Evolutionary conservation across 92 coral and sea anemone genomes (phyloP).

Genomic region (Phenganax marumi): DNA sequence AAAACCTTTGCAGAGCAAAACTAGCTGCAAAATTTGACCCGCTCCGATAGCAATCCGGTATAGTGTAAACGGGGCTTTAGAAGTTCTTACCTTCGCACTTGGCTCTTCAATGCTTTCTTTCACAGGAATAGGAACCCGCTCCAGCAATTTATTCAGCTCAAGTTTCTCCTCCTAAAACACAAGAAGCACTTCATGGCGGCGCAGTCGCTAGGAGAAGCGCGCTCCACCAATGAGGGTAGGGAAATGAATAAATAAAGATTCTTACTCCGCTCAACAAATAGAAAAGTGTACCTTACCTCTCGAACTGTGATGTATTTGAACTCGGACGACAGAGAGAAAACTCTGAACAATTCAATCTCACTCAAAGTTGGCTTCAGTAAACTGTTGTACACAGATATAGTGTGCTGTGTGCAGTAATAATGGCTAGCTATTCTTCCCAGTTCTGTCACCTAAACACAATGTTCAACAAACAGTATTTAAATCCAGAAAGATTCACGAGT

Average conservation of each 20-base stretch:
- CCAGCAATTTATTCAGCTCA: slow-evolving; percentile 81
- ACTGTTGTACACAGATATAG: slow-evolving; percentile 85
- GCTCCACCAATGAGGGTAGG: too few species aligned
- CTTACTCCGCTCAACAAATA: not conserved
- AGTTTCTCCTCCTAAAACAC: slow-evolving; percentile 80
- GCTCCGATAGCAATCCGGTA: too few species aligned
- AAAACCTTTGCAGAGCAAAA: too few species aligned
- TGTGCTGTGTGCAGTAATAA: slow-evolving; percentile 89
- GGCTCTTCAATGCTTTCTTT: slow-evolving; percentile 99
- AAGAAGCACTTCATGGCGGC: not conserved
- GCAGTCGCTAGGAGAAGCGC: not conserved
- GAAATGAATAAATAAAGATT: too few species aligned
- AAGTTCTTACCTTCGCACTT: slow-evolving; percentile 79
- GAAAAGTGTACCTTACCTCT: slow-evolving; percentile 58
- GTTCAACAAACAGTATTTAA: not conserved
- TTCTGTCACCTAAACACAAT: slow-evolving; percentile 74
- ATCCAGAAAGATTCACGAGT: not conserved
- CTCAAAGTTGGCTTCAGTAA: slow-evolving; percentile 91
- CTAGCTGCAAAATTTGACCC: too few species aligned
- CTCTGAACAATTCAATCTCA: slow-evolving; percentile 94
- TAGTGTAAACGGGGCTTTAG: too few species aligned
- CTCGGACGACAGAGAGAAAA: slow-evolving; percentile 89
- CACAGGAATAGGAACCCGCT: slow-evolving; percentile 96
- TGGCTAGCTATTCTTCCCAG: slow-evolving; percentile 98
- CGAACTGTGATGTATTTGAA: slow-evolving; percentile 93